phyloP scores from a whole-genome alignment of 2,113 vertebrate genomes.

The Excalfactoria chinensis region DNA sequence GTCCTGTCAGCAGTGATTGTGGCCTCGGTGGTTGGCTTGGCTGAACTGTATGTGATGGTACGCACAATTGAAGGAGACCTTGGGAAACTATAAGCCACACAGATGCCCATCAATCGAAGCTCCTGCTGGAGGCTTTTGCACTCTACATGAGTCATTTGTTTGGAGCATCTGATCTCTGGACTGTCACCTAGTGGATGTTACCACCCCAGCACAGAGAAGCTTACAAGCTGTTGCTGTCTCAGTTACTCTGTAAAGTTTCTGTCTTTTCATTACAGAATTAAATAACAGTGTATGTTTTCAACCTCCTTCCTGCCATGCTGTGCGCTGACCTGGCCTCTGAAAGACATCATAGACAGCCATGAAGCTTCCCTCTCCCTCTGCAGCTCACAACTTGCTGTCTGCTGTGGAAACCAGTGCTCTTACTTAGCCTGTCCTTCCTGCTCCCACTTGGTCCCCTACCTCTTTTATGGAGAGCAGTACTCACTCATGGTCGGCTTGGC shows the following conservation, averaged over 20 bases:
- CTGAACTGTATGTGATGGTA: constrained; percentile 95
- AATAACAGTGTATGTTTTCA: background rate
- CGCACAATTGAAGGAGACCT: constrained; percentile 93
- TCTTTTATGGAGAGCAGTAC: fast-evolving
- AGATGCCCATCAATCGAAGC: fast-evolving
- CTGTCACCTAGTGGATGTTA: fast-evolving
- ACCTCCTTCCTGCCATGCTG: background rate
- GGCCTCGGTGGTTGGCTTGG: constrained; percentile 94
- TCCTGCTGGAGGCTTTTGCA: background rate
- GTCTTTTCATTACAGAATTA: background rate
- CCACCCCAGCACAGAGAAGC: background rate
- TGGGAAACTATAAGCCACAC: constrained; percentile 82
- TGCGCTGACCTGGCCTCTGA: background rate
- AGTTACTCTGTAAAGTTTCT: background rate
- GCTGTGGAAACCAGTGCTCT: no score
- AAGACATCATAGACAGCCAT: fast-evolving
- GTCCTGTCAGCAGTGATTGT: constrained; percentile 90
- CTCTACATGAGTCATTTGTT: background rate
- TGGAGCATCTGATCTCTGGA: background rate
- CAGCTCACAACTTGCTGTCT: background rate
- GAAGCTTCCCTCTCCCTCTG: background rate
- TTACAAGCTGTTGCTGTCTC: background rate
- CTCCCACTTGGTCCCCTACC: background rate
- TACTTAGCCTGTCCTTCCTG: background rate
- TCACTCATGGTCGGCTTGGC: background rate